Evolutionary conservation across 2,797 vertebrate species (phyloP), one percentile per base, ranked within the genome.

Genomic region (Austrolebias charrua): DNA sequence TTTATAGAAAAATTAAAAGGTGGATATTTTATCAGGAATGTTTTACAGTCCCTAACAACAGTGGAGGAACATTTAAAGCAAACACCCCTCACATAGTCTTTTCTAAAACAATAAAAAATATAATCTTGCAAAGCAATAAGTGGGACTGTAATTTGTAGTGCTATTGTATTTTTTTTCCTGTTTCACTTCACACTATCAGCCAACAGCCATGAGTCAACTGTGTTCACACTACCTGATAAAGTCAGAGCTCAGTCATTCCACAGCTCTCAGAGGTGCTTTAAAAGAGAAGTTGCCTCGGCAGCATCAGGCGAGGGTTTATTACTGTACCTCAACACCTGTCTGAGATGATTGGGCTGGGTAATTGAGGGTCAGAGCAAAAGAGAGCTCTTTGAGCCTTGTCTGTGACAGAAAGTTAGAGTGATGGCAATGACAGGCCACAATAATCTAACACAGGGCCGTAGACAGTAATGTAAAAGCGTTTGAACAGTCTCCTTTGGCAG

Each of bases 311-410:
- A 63, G 74, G 79, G 83, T 87, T 85, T 88, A 85, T 86, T 90
- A 83, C 84, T 84, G 78, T 75, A 88, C 82, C 86, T 88, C 83
- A 77, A 83, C 82, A 85, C 85, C 81, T 88, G 85, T 90, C 87
- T 79, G 79, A 82, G 63, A 88, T 83, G 90, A 91, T 89, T 86
- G 83, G 82, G 68, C 72, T 24, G 60, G 73, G 83, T 90, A 90
- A 91, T 90, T 89, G 84, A 81, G 80, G 90, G 86, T 88, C 89
- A 89, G 81, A 80, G 71, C 78, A 80, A 83, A 84, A 80, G 83
- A 83, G 76, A 73, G 57, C 76, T 82, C 83, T 82, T 72, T 67
- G 59, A 81, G 71, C 63, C 71, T 78, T 58, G 76, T 81, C 77
- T 79, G 73, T 86, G 81, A 83, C 80, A 75, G 71, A 78, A 82